A percentile compares a stretch with the other conserved stretches of the same genome.
Conservation (phyloP, 2,797 vertebrate genomes). For the Hippopotamyrus pictus region DNA sequence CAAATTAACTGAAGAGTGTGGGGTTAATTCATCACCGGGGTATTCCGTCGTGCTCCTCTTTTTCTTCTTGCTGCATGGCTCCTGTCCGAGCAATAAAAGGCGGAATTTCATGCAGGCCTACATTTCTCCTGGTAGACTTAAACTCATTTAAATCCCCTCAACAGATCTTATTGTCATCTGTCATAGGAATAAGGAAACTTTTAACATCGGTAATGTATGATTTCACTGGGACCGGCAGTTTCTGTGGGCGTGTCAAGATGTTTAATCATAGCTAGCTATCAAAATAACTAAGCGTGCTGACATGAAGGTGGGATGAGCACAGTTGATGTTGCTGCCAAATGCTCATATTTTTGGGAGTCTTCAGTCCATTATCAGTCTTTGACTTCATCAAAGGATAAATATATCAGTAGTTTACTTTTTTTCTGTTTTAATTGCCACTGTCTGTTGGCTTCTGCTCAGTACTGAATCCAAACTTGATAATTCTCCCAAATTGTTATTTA, state of each 20-base stretch:
- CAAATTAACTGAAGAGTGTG: neutral
- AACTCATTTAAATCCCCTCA: neutral
- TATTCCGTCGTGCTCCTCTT: neutral
- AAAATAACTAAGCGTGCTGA: neutral
- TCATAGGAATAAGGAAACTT: neutral
- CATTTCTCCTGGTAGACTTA: neutral
- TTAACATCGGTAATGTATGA: neutral
- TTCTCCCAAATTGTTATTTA: constrained; percentile 28
- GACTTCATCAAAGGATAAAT: neutral
- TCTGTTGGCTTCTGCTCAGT: constrained; percentile 36
- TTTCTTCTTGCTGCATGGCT: neutral
- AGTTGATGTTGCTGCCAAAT: neutral
- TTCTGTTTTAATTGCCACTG: constrained; percentile 17
- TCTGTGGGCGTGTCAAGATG: neutral
- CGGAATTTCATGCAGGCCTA: neutral
- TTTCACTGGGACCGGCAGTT: neutral
- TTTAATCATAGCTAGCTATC: neutral
- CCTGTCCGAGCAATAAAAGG: neutral
- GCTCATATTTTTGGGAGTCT: neutral
- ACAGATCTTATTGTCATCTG: neutral
- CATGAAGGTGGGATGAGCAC: neutral
- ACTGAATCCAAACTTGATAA: constrained; percentile 33
- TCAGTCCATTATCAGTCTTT: constrained; percentile 8
- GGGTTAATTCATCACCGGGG: neutral
- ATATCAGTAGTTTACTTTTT: neutral